Conservation (phyloP, 1,140 invertebrate genomes). For the Physella acuta region DNA sequence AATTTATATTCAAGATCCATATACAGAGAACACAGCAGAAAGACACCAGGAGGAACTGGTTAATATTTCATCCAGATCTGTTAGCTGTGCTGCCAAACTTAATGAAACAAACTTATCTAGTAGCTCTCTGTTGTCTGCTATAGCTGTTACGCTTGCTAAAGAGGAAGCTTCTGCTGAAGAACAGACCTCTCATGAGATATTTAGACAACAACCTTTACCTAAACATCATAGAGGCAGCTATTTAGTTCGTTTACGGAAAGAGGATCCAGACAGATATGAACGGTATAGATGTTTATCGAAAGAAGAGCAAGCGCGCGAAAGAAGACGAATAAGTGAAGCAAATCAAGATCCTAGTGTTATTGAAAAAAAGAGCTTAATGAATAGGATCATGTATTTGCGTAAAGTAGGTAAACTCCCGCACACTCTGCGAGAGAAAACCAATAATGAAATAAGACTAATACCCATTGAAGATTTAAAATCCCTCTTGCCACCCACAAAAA, state of each 20-base stretch:
- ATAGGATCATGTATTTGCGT: neutral
- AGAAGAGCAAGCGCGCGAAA: constrained; percentile 1
- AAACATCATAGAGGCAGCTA: constrained; percentile 7
- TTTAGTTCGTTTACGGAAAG: neutral
- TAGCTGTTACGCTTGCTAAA: neutral
- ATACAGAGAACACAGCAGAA: too few species aligned
- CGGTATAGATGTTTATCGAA: constrained; percentile 3
- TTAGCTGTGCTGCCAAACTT: neutral
- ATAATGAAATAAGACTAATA: constrained; percentile 14
- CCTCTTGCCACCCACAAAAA: constrained; percentile 3
- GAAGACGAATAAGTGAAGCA: neutral
- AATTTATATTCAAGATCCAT: too few species aligned
- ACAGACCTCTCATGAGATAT: neutral
- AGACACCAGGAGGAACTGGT: too few species aligned
- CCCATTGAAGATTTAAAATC: constrained; percentile 6
- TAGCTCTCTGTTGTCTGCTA: neutral
- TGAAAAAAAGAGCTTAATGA: constrained; percentile 10
- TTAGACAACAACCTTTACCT: constrained; percentile 8
- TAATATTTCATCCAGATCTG: too few species aligned
- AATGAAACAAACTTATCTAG: neutral
- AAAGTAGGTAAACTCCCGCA: neutral
- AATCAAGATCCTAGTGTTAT: neutral
- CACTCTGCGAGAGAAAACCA: neutral
- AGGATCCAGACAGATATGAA: neutral
- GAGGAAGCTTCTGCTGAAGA: neutral